Base-by-base conservation (phyloP, 2,888 invertebrate genomes). In the Eucera pruinosa region DNA sequence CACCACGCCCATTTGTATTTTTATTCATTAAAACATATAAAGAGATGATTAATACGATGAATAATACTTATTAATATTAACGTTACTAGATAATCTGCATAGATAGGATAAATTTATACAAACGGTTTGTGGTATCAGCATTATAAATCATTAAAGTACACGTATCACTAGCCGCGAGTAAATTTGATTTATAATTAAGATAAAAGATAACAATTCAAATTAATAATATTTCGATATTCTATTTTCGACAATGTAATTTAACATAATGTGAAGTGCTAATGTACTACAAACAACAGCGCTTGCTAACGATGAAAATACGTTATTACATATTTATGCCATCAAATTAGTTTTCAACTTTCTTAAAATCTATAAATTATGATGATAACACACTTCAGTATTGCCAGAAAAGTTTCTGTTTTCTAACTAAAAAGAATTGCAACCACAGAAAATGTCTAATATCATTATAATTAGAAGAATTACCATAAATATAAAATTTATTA, bases 121-220 rank as follows among this genome's bases (percentile, higher is more conserved):
- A 47, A 33, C 60, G n/a, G 15, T 15, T 27, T 15, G 5, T 5
- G 20, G 5, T 45, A 20, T 60, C 45, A 15, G 30, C n/a, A 15
- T 47, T 15, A 20, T 61, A 33, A 23, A 61, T 47, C 60, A 33
- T 11, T 30, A 9, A 33, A 20, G 9, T 5, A 15, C 27, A 18
- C 27, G n/a, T 27, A 60, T 33, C 43, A 15, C 7, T 5, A 4
- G 11, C 30, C 23, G 3, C 7, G 27, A n/a, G 13, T 27, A 43
- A 43, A 27, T 18, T 30, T 18, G 27, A 60, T 60, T 43, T 27
- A 30, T 18, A 60, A 27, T 18, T 60, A 41, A n/a, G 57, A 55
- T 55, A 55, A 20, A 13, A 15, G 36, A n/a, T 30, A 55, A 36
- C 36, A n/a, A 23, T 2, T 20, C 9, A 7, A 36, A 7, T 33